These are phyloP conservation scores for Pachycephus smyrnensis DNA, from an alignment of 2,888 invertebrate genomes.

Conservation along the genomic window DNA sequence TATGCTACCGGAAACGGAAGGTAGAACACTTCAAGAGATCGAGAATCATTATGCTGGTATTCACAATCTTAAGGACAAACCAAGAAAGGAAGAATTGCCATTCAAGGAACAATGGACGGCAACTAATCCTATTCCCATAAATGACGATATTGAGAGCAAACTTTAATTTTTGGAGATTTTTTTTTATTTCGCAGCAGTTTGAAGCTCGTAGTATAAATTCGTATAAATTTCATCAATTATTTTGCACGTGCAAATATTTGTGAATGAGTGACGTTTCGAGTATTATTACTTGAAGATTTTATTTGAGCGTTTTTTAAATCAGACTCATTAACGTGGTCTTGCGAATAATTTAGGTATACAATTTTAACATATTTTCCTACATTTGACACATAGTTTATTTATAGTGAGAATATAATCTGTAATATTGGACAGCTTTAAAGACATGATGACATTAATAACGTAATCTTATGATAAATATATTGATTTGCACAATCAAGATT, in stretches of 20 bases:
- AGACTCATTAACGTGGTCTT: no score
- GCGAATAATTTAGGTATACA: no score
- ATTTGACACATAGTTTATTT: no score
- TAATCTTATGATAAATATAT: no score
- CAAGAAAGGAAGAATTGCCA: constrained; percentile 45
- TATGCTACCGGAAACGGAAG: constrained; percentile 85
- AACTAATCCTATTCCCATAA: constrained; percentile 55
- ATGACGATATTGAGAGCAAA: constrained; percentile 57
- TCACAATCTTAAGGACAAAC: constrained; percentile 62
- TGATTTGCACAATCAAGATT: no score
- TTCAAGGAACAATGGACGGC: constrained; percentile 62
- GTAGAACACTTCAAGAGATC: constrained; percentile 78
- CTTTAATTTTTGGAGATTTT: constrained; percentile 34
- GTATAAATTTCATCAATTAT: background rate
- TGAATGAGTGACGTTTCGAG: no score
- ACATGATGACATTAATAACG: no score
- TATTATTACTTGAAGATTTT: no score
- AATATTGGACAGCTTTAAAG: no score
- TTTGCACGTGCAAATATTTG: background rate
- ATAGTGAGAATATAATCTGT: no score
- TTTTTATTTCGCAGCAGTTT: background rate
- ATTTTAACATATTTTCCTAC: no score
- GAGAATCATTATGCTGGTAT: constrained; percentile 77
- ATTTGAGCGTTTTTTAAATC: no score
- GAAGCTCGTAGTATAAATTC: background rate